Evolutionary conservation across 2,113 vertebrate genomes (phyloP), one percentile per base, ranked within the genome.

Genomic region (Chloropsis hardwickii): DNA sequence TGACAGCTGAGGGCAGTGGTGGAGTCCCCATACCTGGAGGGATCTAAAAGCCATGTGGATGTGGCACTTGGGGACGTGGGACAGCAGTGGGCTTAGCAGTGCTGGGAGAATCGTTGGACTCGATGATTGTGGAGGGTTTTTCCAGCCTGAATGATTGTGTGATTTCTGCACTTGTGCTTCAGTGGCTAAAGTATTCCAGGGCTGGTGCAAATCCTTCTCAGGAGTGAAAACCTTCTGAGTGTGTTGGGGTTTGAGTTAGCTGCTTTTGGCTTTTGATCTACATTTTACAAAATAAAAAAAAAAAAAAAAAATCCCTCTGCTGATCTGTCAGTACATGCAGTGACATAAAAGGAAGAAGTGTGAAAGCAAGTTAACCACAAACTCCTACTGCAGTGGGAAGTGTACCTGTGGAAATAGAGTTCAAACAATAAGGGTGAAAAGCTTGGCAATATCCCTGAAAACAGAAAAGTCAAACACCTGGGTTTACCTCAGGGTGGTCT

Each of bases 21-120:
- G 2, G 11, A 53, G 6, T 31, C 10, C 16, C 20, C 39, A n/a
- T 0, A 6, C 24, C 16, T 40, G 39, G 11, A n/a, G 33, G 11
- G 28, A 7, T 18, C 4, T n/a, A n/a, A 5, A 53, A 6, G 5
- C 37, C 10, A 3, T 0, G 0, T 58, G 39, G 29, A 5, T 15
- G n/a, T 60, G 45, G 8, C 24, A 45, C 24, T 0, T 42, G 70
- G 47, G 53, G 14, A 35, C 40, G 10, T 1, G 10, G 44, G 10
- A 5, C 5, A n/a, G 16, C 53, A 69, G 29, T 60, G 62, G 60
- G 6, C 58, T 57, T 2, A 44, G 51, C 44, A 45, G 33, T 7
- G 44, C 44, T 58, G 58, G 20, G 11, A 7, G 9, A 51, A 22
- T 14, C 13, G n/a, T 5, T 61, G 24, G 12, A 19, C 29, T 54